phyloP scores from a whole-genome alignment of 1,140 invertebrate genomes.

The Grapholita molesta region DNA sequence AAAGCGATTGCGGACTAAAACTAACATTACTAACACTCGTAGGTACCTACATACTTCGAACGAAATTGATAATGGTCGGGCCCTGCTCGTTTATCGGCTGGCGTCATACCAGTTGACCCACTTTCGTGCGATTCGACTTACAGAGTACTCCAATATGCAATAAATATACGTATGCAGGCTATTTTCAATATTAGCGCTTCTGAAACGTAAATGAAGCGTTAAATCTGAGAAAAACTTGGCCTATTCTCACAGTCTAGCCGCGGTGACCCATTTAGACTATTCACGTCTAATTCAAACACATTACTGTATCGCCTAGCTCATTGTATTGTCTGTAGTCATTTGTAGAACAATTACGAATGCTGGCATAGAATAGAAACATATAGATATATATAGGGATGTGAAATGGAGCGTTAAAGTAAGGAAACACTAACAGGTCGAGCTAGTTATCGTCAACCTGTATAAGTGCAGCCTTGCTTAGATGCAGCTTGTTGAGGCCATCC shows the following conservation, averaged over 20 bases:
- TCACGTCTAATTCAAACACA: background rate
- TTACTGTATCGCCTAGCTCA: background rate
- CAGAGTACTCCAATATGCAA: conserved; percentile 45
- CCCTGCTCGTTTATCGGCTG: conserved; percentile 65
- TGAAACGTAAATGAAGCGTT: background rate
- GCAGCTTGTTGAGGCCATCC: conserved; percentile 46
- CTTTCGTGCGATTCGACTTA: conserved; percentile 65
- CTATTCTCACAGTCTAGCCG: background rate
- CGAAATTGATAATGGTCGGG: conserved; percentile 67
- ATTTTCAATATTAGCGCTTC: conserved; percentile 38
- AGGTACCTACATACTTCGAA: conserved; percentile 33
- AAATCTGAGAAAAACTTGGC: background rate
- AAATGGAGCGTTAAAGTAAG: conserved; percentile 31
- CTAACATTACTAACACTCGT: conserved; percentile 1
- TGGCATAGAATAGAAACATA: conserved; percentile 6
- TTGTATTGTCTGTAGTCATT: background rate
- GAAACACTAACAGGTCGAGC: conserved; percentile 50
- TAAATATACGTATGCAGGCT: conserved; percentile 33
- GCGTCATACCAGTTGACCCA: conserved; percentile 72
- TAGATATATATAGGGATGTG: background rate
- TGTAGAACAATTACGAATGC: background rate
- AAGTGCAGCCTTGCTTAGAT: conserved; percentile 28
- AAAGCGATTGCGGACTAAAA: background rate
- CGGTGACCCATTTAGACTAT: conserved; percentile 5
- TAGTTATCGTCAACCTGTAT: conserved; percentile 35